Conservation (phyloP, 2,888 invertebrate genomes). For the Neoaliturus tenellus region DNA sequence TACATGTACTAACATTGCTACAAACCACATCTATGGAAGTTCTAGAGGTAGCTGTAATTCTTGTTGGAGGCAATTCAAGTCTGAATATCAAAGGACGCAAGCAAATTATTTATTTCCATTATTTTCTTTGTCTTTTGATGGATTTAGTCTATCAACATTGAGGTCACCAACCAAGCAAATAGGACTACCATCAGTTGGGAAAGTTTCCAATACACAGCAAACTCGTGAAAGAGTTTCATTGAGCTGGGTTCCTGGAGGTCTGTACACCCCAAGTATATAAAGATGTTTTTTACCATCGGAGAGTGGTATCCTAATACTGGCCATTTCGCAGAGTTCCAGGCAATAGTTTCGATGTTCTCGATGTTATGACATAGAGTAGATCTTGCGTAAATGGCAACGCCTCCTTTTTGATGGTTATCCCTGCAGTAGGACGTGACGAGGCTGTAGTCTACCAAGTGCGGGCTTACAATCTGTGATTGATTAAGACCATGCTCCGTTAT, state of each 20-base stretch:
- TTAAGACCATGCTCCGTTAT: slow-evolving; percentile 11
- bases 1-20: neutral
- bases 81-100: neutral
- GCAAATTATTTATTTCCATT: neutral
- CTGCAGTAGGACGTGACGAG: slow-evolving; percentile 11
- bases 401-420: slow-evolving; percentile 2
- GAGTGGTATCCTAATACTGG: neutral
- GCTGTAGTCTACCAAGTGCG: neutral
- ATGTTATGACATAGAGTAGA: neutral
- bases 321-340: slow-evolving; percentile 22
- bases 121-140: neutral
- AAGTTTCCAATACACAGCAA: neutral
- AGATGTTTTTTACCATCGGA: neutral
- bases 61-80: neutral
- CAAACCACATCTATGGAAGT: neutral
- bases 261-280: neutral
- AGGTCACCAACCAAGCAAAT: slow-evolving; percentile 1
- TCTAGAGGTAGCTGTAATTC: neutral
- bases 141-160: neutral
- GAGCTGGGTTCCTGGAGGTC: neutral
- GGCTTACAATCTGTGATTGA: neutral
- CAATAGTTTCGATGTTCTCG: slow-evolving; percentile 1
- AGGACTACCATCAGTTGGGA: neutral
- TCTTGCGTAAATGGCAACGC: neutral
- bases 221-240: neutral